These are phyloP conservation scores for Sphyrna mokarran DNA, from an alignment of 2,113 vertebrate species.

Conservation along the genomic window DNA sequence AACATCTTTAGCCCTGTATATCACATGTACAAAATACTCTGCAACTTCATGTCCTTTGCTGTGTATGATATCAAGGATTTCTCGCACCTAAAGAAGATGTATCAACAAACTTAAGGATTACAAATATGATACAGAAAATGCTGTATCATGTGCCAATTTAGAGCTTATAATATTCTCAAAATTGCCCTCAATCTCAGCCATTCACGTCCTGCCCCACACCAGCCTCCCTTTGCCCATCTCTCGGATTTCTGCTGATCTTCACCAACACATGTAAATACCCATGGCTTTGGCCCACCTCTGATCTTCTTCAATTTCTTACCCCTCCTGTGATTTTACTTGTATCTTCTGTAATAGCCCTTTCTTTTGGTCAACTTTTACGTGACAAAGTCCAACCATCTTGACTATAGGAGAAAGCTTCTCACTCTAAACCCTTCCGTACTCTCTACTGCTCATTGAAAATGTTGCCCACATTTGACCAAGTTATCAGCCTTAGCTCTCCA, in stretches of 20 bases:
- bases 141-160: not conserved
- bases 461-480: no score
- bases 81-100: constrained; percentile 67
- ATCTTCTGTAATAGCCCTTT: not conserved
- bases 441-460: not conserved
- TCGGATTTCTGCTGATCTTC: not conserved
- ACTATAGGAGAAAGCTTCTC: not conserved
- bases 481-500: not conserved
- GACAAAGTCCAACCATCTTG: not conserved
- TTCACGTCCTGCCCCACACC: not conserved
- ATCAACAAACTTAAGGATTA: not conserved
- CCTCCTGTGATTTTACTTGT: not conserved
- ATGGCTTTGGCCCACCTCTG: not conserved
- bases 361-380: not conserved
- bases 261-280: not conserved
- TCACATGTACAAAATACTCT: constrained; percentile 69
- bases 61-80: constrained; percentile 83
- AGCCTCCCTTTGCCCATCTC: not conserved
- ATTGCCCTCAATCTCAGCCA: not conserved
- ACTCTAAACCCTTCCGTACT: not conserved
- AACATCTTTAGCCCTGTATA: constrained; percentile 72
- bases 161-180: not conserved
- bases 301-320: not conserved
- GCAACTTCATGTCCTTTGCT: constrained; percentile 86
- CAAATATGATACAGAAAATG: not conserved